Base-by-base conservation (phyloP, 1,140 invertebrate species). In the Magallana gigas region DNA sequence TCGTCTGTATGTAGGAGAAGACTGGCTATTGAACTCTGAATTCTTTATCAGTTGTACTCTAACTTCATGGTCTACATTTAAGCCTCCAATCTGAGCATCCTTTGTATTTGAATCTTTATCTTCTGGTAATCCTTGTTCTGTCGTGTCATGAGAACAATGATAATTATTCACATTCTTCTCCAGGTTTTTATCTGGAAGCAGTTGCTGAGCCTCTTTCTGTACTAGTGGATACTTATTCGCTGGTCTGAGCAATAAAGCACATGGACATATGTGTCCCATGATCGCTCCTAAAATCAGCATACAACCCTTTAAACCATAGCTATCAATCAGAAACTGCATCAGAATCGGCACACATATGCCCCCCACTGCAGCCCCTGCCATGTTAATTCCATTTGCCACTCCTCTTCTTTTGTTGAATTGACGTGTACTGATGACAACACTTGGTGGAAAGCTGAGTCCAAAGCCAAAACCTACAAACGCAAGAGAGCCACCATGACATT, bases 361-460 rank as follows among this genome's bases (percentile, higher is more conserved):
- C 1, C 96, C 96, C 57, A 98, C 97, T 18, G 98, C 98, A 1
- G 98, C 98, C 8, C 98, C 98, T 92, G 98, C 98, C 8, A 99
- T 98, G 0, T 98, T 98, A 76, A 99, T 98, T 16, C 99, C 98
- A 0, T 98, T 99, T 48, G 99, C 99, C 86, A 99, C 94, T 4
- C 98, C 99, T 90, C 99, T 96, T 92, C 98, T 98, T 8, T 97
- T 97, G 94, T 99, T 98, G 95, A 99, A 99, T 95, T 99, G 99
- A 95, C 99, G 99, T 48, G 98, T 98, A 18, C 99, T 98, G 76
- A 98, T 98, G 14, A 99, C 98, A 56, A 99, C 98, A 1, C 98
- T 98, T 0, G 99, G 98, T 29, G 99, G 96, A 95, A 99, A 99
- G 92, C 99, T 98, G 94, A 99, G 96, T 85, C 98, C 98, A 94